Base-by-base conservation (phyloP, 2,888 invertebrate species). In the Ophion ellenae region DNA sequence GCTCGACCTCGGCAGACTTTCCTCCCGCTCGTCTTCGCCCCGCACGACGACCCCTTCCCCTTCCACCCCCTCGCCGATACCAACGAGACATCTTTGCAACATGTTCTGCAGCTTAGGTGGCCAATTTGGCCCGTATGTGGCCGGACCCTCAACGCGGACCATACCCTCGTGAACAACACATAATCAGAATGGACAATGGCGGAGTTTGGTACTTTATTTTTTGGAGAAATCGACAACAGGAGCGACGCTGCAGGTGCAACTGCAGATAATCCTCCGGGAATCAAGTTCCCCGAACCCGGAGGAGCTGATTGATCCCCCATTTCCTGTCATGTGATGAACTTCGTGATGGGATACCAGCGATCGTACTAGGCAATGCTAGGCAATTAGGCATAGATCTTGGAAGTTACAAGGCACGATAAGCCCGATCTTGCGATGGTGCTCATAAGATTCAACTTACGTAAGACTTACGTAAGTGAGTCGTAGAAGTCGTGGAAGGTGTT, bases 11-110 rank as follows among this genome's bases (percentile, higher is more conserved):
- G 66, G 20, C 63, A 24, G 14, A 28, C 32, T 81, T 73, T 59
- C 40, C 64, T 59, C 80, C 9, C 73, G 36, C 82, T 81, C 86
- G 78, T 75, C 64, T 80, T 40, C 66, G 11, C 53, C 53, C 53
- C 53, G 53, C 53, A 53, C 53, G 17, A 53, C 4, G 5, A 0
- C 53, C 14, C 53, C 53, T 53, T 17, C 17, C 53, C 53, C 53
- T 14, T 17, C 53, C 17, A 5, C 17, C 53, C 14, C 17, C 17
- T 53, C 4, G 5, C 53, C 53, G 3, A 53, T 53, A 17, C 53
- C 14, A 53, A 53, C 40, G 40, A 53, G 47, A 64, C 76, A 28
- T 32, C 76, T 77, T 77, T 57, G 77, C 57, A 66, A 40, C 66
- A 77, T 66, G 7, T 57, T 76, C 64, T 0, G 17, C 47, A 66